phyloP scores from a whole-genome alignment of 2,113 vertebrate genomes.

The Procavia capensis region DNA sequence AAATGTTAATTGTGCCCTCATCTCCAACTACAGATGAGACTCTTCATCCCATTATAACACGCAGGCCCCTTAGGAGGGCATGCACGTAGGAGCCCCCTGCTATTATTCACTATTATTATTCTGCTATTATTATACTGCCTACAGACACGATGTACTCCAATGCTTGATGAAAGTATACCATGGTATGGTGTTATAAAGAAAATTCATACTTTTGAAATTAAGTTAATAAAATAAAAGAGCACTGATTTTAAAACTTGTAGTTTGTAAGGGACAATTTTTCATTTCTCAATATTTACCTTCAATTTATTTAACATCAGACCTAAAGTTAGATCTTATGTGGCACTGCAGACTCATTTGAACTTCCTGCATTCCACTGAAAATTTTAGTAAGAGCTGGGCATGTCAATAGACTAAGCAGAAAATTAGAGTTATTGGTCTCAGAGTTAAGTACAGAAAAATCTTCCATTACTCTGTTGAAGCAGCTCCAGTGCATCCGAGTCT shows the following conservation, averaged over 20 bases:
- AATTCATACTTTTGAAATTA: not conserved
- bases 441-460: not conserved
- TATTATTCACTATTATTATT: not conserved
- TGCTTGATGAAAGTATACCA: not conserved
- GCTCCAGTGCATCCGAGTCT: not conserved
- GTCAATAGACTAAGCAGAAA: not conserved
- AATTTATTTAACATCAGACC: constrained; percentile 19
- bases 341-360: not conserved
- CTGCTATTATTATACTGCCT: not conserved
- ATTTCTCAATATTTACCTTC: not conserved
- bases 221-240: not conserved
- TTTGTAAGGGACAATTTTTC: not conserved
- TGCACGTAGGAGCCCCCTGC: not conserved
- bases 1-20: not conserved
- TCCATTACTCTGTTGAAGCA: not conserved
- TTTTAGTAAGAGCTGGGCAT: not conserved
- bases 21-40: not conserved
- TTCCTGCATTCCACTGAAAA: not conserved
- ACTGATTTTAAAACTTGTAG: not conserved
- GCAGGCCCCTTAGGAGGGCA: not conserved
- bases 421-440: not conserved
- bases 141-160: not conserved
- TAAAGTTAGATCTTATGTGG: not conserved
- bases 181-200: not conserved
- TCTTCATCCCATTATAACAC: not conserved